These are phyloP conservation scores for Periplaneta americana DNA, from an alignment of 1,140 invertebrate genomes.

Conservation along the genomic window DNA sequence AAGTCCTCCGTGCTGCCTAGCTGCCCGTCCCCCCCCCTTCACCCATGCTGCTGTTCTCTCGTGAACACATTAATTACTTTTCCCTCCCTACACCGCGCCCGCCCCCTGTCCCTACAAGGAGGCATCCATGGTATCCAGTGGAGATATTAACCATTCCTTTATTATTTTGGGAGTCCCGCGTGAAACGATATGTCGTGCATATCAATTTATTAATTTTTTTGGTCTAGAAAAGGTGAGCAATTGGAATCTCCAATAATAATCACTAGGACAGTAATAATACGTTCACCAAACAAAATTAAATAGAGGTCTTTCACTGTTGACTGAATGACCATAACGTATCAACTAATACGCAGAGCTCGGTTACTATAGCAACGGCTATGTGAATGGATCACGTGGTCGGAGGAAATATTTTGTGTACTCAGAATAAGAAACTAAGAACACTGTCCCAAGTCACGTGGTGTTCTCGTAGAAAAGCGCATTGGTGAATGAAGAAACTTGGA, in stretches of 20 bases:
- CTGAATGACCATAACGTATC: too few species aligned
- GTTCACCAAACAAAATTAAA: not conserved
- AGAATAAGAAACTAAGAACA: too few species aligned
- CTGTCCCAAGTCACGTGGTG: too few species aligned
- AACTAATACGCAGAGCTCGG: too few species aligned
- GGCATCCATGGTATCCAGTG: not conserved
- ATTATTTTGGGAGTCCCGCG: not conserved
- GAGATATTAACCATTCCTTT: not conserved
- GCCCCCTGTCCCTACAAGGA: not conserved
- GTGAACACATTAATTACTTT: not conserved
- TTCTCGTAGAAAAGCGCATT: too few species aligned
- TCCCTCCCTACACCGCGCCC: not conserved
- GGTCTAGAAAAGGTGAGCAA: not conserved
- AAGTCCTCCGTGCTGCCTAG: not conserved
- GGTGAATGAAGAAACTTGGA: too few species aligned
- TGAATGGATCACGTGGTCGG: too few species aligned
- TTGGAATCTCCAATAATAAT: too few species aligned
- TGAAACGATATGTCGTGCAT: slow-evolving; percentile 1
- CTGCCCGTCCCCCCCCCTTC: not conserved
- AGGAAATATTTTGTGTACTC: too few species aligned
- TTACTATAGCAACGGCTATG: too few species aligned
- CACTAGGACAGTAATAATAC: not conserved
- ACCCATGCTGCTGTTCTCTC: not conserved
- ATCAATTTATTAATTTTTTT: slow-evolving; percentile 1
- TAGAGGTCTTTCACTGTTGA: too few species aligned